Conservation (phyloP, 2,797 vertebrate species). For the Lutjanus campechanus region DNA sequence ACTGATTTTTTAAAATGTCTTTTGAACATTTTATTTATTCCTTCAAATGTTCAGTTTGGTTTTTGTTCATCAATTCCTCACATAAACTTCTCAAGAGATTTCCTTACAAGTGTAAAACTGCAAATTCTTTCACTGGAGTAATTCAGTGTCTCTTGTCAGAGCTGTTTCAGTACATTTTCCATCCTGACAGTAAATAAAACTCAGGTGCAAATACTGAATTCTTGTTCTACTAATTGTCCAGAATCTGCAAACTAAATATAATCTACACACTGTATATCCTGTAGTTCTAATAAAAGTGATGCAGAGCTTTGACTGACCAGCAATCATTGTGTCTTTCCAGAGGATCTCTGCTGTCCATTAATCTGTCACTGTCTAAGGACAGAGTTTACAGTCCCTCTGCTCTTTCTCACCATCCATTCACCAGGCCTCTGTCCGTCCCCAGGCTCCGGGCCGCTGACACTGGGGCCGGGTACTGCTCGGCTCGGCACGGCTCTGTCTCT, state of each 20-base stretch:
- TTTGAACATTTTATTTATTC: neutral
- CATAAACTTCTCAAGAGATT: neutral
- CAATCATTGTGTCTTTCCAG: conserved; percentile 1
- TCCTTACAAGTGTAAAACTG: too few relatives aligned
- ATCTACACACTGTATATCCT: neutral
- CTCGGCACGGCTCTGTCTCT: conserved; percentile 53
- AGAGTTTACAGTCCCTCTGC: conserved; percentile 4
- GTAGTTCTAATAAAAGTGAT: neutral
- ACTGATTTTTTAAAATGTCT: neutral
- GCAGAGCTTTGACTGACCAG: neutral
- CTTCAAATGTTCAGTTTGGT: neutral
- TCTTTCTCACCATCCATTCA: conserved; percentile 10
- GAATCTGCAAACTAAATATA: neutral
- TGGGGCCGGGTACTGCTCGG: conserved; percentile 36
- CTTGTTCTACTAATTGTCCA: neutral
- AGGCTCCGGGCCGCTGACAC: conserved; percentile 25
- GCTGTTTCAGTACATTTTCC: neutral
- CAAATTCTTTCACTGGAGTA: neutral
- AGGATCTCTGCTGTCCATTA: neutral
- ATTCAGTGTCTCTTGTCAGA: neutral
- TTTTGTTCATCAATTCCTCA: neutral
- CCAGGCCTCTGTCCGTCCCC: conserved; percentile 32
- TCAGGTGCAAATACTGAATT: neutral
- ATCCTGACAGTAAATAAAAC: neutral
- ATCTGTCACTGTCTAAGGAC: neutral